Conservation (phyloP, 1,140 invertebrate genomes). For the Lepidurus couesii region DNA sequence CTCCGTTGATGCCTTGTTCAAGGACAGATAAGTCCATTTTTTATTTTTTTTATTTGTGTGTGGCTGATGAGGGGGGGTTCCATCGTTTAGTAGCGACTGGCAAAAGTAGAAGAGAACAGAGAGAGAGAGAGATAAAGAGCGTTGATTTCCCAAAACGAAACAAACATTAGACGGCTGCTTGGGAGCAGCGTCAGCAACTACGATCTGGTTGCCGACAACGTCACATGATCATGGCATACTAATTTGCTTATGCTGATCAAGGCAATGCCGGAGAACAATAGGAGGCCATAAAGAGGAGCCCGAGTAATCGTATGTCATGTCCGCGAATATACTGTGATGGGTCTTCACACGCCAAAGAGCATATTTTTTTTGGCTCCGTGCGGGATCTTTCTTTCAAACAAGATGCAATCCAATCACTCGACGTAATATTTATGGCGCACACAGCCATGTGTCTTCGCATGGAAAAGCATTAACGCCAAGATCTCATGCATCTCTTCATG, state of each 20-base stretch:
- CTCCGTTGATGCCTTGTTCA: background rate
- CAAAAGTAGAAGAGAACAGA: background rate
- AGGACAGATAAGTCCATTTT: background rate
- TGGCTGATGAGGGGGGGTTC: background rate
- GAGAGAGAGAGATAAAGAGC: background rate
- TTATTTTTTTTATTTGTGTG: background rate
- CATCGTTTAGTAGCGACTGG: background rate
- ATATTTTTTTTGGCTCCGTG: background rate
- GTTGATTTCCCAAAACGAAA: background rate
- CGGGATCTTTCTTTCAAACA: constrained; percentile 1
- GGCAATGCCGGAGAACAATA: constrained; percentile 14
- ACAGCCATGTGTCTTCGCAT: background rate
- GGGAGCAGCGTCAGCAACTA: constrained; percentile 9
- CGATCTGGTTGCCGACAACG: constrained; percentile 20
- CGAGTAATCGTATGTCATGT: constrained; percentile 19
- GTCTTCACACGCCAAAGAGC: constrained; percentile 9
- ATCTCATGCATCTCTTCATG: background rate
- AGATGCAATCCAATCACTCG: constrained; percentile 21
- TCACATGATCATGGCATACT: constrained; percentile 15
- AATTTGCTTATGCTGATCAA: constrained; percentile 22
- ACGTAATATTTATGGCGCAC: constrained; percentile 3
- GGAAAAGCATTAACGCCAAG: constrained; percentile 6
- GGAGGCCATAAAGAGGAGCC: constrained; percentile 8
- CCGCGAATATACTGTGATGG: constrained; percentile 9
- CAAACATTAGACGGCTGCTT: background rate